A percentile compares a stretch with the other conserved stretches of the same genome.
Evolutionary conservation across 2,888 invertebrate genomes (phyloP).

Genomic region (Amaurobius ferox): DNA sequence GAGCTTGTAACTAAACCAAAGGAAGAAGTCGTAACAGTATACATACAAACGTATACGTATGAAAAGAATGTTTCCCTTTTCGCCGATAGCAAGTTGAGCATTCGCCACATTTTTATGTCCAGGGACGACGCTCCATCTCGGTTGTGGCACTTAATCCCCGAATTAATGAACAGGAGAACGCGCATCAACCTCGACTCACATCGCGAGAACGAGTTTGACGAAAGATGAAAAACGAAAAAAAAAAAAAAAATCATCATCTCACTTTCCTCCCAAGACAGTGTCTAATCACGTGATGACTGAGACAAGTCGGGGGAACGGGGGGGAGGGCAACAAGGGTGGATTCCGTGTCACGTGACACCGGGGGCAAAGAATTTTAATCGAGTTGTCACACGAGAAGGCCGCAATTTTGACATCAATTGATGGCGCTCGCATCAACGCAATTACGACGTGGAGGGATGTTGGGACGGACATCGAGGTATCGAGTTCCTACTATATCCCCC

Average conservation of each 20-base stretch:
- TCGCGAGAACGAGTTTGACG: background rate
- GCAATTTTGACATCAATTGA: constrained; percentile 48
- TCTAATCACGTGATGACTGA: constrained; percentile 19
- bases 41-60: too few relatives aligned
- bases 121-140: background rate
- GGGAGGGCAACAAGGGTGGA: background rate
- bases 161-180: background rate
- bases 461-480: constrained; percentile 27
- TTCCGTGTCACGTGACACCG: constrained; percentile 34
- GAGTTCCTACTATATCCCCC: background rate
- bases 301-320: background rate
- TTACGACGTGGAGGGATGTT: constrained; percentile 33
- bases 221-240: background rate
- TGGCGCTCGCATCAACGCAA: constrained; percentile 47
- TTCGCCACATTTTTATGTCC: background rate
- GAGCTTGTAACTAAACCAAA: too few relatives aligned
- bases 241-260: background rate
- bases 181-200: background rate
- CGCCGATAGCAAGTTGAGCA: too few relatives aligned
- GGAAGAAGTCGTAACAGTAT: too few relatives aligned
- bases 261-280: background rate
- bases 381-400: constrained; percentile 47
- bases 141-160: background rate
- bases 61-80: too few relatives aligned
- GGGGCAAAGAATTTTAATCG: constrained; percentile 59